These are phyloP conservation scores for Pocillopora meandrina DNA, from an alignment of 92 coral and sea anemone genomes.

Conservation along the genomic window DNA sequence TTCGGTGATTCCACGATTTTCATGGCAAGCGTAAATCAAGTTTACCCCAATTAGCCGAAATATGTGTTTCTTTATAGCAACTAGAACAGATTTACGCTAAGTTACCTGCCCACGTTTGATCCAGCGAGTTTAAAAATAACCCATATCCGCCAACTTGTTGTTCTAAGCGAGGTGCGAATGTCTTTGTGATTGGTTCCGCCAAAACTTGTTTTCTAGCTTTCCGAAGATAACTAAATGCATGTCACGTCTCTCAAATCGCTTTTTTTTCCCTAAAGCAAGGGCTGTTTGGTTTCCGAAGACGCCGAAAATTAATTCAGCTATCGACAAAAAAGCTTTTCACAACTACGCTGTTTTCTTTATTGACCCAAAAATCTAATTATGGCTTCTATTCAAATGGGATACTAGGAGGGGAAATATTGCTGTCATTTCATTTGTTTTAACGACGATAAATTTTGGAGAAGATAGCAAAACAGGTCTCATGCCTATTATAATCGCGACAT, in stretches of 20 bases:
- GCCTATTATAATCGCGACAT: slow-evolving; percentile 26
- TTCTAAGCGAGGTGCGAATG: slow-evolving; percentile 23
- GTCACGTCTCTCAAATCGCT: slow-evolving; percentile 17
- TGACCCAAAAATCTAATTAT: slow-evolving; percentile 32
- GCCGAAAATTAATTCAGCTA: slow-evolving; percentile 1
- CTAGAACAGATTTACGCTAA: slow-evolving; percentile 16
- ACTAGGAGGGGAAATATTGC: slow-evolving; percentile 28
- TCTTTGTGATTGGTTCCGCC: slow-evolving; percentile 30
- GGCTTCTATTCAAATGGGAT: slow-evolving; percentile 15
- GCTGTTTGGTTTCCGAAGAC: not conserved
- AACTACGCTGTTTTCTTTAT: slow-evolving; percentile 17
- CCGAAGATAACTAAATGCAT: slow-evolving; percentile 21
- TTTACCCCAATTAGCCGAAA: slow-evolving; percentile 22
- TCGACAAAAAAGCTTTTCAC: not conserved
- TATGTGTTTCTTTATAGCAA: slow-evolving; percentile 8
- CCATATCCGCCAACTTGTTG: slow-evolving; percentile 39
- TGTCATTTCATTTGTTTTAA: slow-evolving; percentile 39
- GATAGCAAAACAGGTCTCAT: slow-evolving; percentile 27
- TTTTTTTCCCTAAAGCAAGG: not conserved
- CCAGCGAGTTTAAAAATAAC: slow-evolving; percentile 31
- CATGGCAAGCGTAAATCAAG: slow-evolving; percentile 4
- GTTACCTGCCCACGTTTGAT: slow-evolving; percentile 37
- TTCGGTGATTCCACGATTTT: slow-evolving; percentile 18
- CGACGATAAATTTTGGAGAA: slow-evolving; percentile 5
- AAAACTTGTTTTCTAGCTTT: slow-evolving; percentile 2